A percentile compares a stretch with the other conserved stretches of the same genome.
These are phyloP conservation scores for Diachrysia chrysitis DNA, from an alignment of 2,888 invertebrate species.

Conservation along the genomic window DNA sequence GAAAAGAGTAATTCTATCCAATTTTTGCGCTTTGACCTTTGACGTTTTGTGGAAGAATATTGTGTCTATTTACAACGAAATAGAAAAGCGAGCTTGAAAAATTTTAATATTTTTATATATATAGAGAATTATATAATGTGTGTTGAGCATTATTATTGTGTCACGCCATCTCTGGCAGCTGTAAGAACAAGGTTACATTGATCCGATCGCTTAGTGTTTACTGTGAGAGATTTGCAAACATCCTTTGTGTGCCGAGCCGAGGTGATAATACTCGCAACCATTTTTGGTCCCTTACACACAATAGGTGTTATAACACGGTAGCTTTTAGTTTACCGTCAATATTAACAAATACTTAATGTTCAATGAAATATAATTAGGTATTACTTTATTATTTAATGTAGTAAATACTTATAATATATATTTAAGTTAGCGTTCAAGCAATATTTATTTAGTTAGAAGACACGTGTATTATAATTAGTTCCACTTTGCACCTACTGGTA, in stretches of 20 bases:
- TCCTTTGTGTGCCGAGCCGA: conserved; percentile 68
- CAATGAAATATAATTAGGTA: not conserved
- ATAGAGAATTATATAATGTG: not conserved
- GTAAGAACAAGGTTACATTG: conserved; percentile 64
- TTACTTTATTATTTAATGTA: not conserved
- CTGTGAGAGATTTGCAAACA: conserved; percentile 77
- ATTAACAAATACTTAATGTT: conserved; percentile 11
- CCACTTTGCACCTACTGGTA: conserved; percentile 21
- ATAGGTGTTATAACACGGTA: conserved; percentile 48
- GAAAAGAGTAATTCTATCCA: conserved; percentile 28
- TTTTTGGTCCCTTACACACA: conserved; percentile 63
- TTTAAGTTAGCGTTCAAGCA: too few species aligned
- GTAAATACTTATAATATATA: too few species aligned
- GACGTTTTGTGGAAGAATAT: conserved; percentile 20
- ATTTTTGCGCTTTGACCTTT: conserved; percentile 44
- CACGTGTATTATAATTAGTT: conserved; percentile 3
- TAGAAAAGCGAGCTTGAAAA: conserved; percentile 15
- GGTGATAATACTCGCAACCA: conserved; percentile 64
- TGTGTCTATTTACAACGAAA: conserved; percentile 17
- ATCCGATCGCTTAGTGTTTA: conserved; percentile 77
- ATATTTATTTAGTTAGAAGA: not conserved
- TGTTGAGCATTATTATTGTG: conserved; percentile 24
- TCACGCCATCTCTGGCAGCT: conserved; percentile 42
- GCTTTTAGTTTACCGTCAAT: conserved; percentile 46
- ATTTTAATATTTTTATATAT: conserved; percentile 32